Base-by-base conservation (phyloP, 2,888 invertebrate genomes). In the Cremastobaeus sp. region DNA sequence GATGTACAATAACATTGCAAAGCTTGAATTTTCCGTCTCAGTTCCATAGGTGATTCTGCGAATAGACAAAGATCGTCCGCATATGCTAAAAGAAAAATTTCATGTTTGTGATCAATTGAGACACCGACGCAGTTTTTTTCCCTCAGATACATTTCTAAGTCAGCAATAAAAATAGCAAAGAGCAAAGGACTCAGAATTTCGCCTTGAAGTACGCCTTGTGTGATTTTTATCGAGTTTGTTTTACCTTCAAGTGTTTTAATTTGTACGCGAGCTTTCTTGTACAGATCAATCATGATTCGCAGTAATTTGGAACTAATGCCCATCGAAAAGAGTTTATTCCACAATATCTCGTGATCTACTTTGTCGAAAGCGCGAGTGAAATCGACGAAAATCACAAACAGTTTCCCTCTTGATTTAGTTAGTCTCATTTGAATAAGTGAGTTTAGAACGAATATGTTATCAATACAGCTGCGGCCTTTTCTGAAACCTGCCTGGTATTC, bases 401-500 rank as follows among this genome's bases (percentile, higher is more conserved):
- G 14, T 12, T 35, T 35, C 14, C 12, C 2, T 12, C 8, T 35
- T 14, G 14, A 14, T 35, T 35, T 35, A 4, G 12, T 8, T 12
- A 35, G 11, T 35, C 14, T 2, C 11, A 43, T 43, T 43, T 43
- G 43, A 2, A 11, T 25, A 15, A 14, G 3, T 5, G 43, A 14
- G 11, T 43, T 43, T 6, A 43, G 25, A 21, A 17, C 5, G 17
- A 43, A 43, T 6, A 43, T 9, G 25, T 43, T 43, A n/a, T 43
- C 25, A 1, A 43, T 1, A 43, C 43, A 43, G n/a, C 43, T 17
- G 4, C 43, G 25, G 12, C 25, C 25, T 12, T 25, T 20, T 21
- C 43, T 20, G 14, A 43, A 43, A 3, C 25, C 21, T 1, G 43
- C n/a, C 9, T 43, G 25, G 12, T 12, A 43, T 43, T 43, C 43